Percentiles rank a stretch among this genome's conserved stretches.
These are phyloP conservation scores for Agelas oroides DNA, from an alignment of 37 sponge, comb jelly and placozoan genomes.

Conservation along the genomic window DNA sequence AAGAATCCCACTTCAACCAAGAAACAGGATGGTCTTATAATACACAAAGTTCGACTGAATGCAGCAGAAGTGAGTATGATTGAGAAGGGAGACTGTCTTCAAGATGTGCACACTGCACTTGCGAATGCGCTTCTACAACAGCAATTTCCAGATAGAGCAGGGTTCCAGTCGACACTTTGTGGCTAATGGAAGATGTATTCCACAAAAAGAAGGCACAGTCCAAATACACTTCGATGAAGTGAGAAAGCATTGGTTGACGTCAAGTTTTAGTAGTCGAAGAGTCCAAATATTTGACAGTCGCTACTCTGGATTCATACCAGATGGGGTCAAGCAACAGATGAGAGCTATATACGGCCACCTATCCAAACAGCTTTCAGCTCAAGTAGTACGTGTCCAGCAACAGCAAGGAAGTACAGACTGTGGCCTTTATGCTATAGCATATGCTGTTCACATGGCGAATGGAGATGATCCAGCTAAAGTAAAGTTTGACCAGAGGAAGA, in stretches of 20 bases:
- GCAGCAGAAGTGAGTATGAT: too few relatives aligned
- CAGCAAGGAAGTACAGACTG: slow-evolving; percentile 18
- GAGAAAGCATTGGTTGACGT: slow-evolving; percentile 3
- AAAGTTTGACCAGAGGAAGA: neutral
- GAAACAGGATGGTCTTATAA: too few relatives aligned
- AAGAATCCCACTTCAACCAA: too few relatives aligned
- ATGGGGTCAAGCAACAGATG: slow-evolving; percentile 1
- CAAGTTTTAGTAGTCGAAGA: neutral
- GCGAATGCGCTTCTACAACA: neutral
- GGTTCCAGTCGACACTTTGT: neutral
- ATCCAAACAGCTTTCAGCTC: neutral
- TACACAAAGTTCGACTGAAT: too few relatives aligned
- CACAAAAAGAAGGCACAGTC: too few relatives aligned
- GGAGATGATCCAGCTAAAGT: slow-evolving; percentile 10
- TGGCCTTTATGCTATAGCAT: slow-evolving; percentile 20
- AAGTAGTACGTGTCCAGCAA: slow-evolving; percentile 1
- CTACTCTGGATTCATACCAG: neutral
- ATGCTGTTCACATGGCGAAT: neutral
- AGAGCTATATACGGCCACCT: neutral
- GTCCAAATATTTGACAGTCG: slow-evolving; percentile 13
- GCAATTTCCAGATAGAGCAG: slow-evolving; percentile 5
- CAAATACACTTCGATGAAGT: too few relatives aligned
- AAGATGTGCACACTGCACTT: too few relatives aligned
- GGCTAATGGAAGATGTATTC: too few relatives aligned
- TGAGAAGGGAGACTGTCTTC: too few relatives aligned